Percentiles rank a stretch among this genome's conserved stretches.
These are phyloP conservation scores for Cremastinae sp. DNA, from an alignment of 2,888 invertebrate genomes.

Conservation along the genomic window DNA sequence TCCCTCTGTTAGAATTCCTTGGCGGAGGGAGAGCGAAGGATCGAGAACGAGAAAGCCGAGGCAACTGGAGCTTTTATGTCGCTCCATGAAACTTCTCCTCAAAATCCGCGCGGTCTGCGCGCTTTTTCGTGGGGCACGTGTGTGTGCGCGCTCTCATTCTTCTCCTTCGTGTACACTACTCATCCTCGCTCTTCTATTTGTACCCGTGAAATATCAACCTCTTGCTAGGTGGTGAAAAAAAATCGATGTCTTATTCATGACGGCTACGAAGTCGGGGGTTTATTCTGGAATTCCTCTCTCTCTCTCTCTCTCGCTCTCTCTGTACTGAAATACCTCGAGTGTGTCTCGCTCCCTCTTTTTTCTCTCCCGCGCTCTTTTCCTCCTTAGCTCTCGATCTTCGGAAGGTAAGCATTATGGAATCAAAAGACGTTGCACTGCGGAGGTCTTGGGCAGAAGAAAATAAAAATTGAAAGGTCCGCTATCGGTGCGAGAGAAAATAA, in stretches of 20 bases:
- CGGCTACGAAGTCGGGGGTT: slow-evolving; percentile 45
- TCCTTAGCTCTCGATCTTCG: slow-evolving; percentile 40
- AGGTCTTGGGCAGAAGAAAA: no score
- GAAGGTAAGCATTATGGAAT: slow-evolving; percentile 47
- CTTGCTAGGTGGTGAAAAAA: slow-evolving; percentile 35
- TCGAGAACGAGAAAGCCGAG: slow-evolving; percentile 50
- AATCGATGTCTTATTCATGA: slow-evolving; percentile 61
- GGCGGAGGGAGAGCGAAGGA: background rate
- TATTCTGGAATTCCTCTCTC: slow-evolving; percentile 59
- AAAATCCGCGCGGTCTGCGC: slow-evolving; percentile 36
- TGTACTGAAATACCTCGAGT: slow-evolving; percentile 31
- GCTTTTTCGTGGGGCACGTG: slow-evolving; percentile 13
- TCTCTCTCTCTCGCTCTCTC: no score
- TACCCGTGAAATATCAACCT: slow-evolving; percentile 14
- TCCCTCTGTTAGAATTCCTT: no score
- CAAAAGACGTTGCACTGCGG: slow-evolving; percentile 18
- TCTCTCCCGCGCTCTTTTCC: no score
- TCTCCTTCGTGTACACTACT: no score
- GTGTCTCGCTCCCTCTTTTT: no score
- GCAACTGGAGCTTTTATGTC: slow-evolving; percentile 60
- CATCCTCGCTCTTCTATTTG: slow-evolving; percentile 18
- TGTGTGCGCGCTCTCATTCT: background rate
- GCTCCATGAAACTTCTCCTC: slow-evolving; percentile 59
- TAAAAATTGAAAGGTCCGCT: no score
- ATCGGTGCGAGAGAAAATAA: background rate